Conservation (phyloP, 2,113 vertebrate genomes). For the Sorex fumeus region DNA sequence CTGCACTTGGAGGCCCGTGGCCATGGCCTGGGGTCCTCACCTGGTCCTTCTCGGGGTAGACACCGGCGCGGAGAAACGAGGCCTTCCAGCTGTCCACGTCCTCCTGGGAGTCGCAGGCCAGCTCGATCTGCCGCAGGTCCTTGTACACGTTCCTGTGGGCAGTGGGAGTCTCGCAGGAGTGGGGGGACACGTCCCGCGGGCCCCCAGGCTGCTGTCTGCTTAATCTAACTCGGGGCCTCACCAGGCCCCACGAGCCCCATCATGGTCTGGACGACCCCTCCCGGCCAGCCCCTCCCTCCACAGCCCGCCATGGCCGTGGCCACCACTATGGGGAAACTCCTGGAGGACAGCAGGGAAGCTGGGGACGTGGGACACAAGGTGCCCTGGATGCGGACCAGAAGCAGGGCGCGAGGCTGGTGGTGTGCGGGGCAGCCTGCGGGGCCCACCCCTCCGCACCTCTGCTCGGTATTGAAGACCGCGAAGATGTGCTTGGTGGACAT, state of each 20-base stretch:
- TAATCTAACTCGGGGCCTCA: neutral
- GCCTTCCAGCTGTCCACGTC: slow-evolving; percentile 99
- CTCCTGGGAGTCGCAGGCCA: slow-evolving; percentile 99
- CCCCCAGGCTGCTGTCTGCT: too few relatives aligned
- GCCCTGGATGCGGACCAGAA: too few relatives aligned
- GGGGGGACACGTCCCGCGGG: neutral
- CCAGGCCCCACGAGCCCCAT: too few relatives aligned
- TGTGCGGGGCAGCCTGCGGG: neutral
- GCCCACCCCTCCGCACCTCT: slow-evolving; percentile 90
- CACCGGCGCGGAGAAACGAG: slow-evolving; percentile 97
- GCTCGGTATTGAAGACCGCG: slow-evolving; percentile 99
- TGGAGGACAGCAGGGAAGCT: too few relatives aligned
- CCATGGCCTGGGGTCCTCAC: neutral
- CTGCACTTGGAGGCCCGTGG: too few relatives aligned
- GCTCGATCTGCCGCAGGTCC: slow-evolving; percentile 98
- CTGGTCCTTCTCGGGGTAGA: slow-evolving; percentile 96
- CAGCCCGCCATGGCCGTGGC: too few relatives aligned
- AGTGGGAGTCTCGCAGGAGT: neutral
- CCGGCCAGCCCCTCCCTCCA: too few relatives aligned
- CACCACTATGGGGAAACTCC: too few relatives aligned
- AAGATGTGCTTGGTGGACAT: slow-evolving; percentile 99
- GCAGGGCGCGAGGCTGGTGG: neutral
- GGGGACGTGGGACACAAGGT: too few relatives aligned
- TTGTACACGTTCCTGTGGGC: slow-evolving; percentile 97
- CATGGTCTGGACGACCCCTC: too few relatives aligned